Percentiles rank a stretch among this genome's conserved stretches.
phyloP scores from a whole-genome alignment of 2,797 vertebrate genomes.

The Lateolabrax maculatus region DNA sequence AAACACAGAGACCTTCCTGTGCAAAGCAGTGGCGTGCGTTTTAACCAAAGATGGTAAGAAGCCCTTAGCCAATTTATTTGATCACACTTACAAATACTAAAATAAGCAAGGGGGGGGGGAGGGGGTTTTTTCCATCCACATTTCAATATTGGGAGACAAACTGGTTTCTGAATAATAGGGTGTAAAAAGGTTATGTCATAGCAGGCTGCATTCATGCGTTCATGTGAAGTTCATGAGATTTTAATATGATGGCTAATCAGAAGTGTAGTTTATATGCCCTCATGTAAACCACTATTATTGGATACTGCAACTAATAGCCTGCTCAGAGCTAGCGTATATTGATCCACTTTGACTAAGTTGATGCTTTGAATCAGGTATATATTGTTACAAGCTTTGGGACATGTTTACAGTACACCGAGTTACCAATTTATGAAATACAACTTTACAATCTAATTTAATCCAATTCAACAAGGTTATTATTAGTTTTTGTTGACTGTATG shows the following conservation, averaged over 20 bases:
- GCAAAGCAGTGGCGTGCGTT: neutral
- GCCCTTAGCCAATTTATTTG: neutral
- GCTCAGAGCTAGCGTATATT: neutral
- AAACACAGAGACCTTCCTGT: slow-evolving; percentile 52
- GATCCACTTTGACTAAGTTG: neutral
- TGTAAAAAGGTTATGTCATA: neutral
- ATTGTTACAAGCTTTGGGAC: neutral
- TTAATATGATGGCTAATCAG: neutral
- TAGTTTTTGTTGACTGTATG: neutral
- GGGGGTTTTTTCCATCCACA: no score
- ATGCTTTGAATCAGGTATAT: neutral
- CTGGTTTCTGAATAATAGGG: neutral
- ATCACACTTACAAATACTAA: neutral
- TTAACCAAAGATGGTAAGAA: slow-evolving; percentile 33
- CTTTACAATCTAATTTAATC: neutral
- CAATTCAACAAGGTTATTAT: neutral
- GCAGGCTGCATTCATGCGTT: neutral
- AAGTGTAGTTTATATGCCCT: neutral
- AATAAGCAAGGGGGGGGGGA: no score
- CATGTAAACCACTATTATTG: neutral
- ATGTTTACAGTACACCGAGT: neutral
- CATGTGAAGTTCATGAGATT: neutral
- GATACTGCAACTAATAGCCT: neutral
- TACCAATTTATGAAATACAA: neutral
- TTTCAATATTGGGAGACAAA: neutral